A percentile compares a stretch with the other conserved stretches of the same genome.
Evolutionary conservation across 2,888 invertebrate genomes (phyloP).

Genomic region (Ecdyonurus torrentis): DNA sequence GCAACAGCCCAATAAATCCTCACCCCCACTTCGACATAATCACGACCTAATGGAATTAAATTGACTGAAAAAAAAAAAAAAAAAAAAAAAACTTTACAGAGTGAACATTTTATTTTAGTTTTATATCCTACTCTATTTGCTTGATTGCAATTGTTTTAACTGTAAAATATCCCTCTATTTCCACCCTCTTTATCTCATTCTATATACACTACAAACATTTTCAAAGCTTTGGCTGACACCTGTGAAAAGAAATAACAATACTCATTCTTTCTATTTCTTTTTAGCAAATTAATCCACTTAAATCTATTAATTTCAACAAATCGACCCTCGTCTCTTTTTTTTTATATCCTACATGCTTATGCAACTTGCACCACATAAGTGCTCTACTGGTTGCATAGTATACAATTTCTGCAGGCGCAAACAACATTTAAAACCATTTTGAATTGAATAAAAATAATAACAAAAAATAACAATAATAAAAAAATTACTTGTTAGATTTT

Average conservation of each 20-base stretch:
- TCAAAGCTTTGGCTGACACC: background rate
- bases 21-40: conserved; percentile 3
- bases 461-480: too few species aligned
- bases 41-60: conserved; percentile 8
- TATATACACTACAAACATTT: background rate
- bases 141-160: background rate
- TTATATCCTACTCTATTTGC: background rate
- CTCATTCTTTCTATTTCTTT: background rate
- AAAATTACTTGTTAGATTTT: too few species aligned
- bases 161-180: background rate
- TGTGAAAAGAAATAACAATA: background rate
- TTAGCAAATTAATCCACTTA: background rate
- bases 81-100: background rate
- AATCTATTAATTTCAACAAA: background rate
- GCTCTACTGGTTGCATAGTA: background rate
- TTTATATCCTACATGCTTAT: background rate
- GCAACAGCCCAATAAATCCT: background rate
- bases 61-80: conserved; percentile 6
- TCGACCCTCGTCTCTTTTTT: too few species aligned
- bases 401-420: background rate
- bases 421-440: too few species aligned
- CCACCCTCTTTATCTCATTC: background rate
- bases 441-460: too few species aligned
- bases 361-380: background rate
- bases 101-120: background rate